phyloP scores from a whole-genome alignment of 1,140 invertebrate species.

The Bombus pyrosoma region DNA sequence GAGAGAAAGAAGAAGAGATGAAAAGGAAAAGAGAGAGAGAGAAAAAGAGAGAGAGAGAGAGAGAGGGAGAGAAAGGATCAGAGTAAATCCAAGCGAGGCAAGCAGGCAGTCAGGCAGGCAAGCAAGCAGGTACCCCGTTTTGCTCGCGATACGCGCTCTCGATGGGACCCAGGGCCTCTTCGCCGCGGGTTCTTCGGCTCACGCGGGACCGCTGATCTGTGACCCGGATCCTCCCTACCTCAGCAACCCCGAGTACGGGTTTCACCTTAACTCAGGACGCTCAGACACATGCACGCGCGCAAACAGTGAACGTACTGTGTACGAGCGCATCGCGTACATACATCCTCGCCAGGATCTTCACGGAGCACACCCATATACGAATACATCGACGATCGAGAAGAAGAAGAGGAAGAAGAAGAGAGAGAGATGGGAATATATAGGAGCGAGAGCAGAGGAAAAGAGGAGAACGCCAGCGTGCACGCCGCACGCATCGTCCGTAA shows the following conservation, averaged over 20 bases:
- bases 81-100: background rate
- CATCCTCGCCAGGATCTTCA: conserved; percentile 45
- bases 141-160: conserved; percentile 81
- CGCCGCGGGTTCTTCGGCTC: conserved; percentile 72
- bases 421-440: background rate
- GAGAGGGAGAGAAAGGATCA: conserved; percentile 1
- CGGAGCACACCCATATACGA: conserved; percentile 24
- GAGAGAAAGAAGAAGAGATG: conserved; percentile 15
- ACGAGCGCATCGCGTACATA: background rate
- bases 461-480: conserved; percentile 46
- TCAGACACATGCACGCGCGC: conserved; percentile 52
- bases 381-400: conserved; percentile 1
- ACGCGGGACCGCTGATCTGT: conserved; percentile 81
- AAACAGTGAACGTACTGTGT: conserved; percentile 13
- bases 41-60: background rate
- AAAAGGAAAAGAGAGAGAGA: background rate
- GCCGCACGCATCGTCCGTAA: conserved; percentile 50
- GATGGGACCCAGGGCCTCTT: conserved; percentile 71
- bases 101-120: conserved; percentile 50
- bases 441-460: background rate
- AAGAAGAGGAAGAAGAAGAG: background rate
- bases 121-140: conserved; percentile 73
- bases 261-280: conserved; percentile 65
- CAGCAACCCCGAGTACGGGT: conserved; percentile 67
- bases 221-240: conserved; percentile 83